Evolutionary conservation across 2,113 vertebrate genomes (phyloP).

Genomic region (Gracilinanus agilis): DNA sequence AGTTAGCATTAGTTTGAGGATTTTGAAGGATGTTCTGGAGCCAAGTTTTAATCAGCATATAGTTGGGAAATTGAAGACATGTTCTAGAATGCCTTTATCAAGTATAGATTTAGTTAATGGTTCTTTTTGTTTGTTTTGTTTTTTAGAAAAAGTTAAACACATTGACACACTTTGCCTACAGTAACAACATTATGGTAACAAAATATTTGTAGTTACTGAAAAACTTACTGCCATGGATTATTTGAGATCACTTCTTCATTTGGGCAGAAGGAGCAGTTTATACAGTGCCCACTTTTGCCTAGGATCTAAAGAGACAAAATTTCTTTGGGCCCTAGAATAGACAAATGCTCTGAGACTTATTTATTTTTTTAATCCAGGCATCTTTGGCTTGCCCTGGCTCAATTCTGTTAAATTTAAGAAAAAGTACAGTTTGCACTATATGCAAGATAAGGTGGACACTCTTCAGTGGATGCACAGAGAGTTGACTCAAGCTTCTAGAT

Average conservation of each 20-base stretch:
- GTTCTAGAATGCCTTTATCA: slow-evolving; percentile 17
- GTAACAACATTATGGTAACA: not conserved
- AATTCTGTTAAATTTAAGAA: not conserved
- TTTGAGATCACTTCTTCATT: not conserved
- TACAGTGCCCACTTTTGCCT: not conserved
- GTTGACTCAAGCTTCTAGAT: not conserved
- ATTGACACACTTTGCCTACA: not conserved
- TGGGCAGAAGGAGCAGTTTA: not conserved
- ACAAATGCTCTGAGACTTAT: not conserved
- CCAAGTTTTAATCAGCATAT: slow-evolving; percentile 9
- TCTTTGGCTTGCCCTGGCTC: not conserved
- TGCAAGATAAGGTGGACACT: not conserved
- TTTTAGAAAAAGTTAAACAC: not conserved
- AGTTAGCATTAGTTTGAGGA: slow-evolving; percentile 48
- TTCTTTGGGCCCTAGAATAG: not conserved
- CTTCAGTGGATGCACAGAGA: not conserved
- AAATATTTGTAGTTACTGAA: not conserved
- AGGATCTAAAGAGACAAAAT: not conserved
- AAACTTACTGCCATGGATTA: slow-evolving; percentile 21
- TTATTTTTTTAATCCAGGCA: not conserved
- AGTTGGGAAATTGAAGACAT: not conserved
- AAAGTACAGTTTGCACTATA: not conserved
- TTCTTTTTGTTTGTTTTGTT: not conserved
- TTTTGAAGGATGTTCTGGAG: slow-evolving; percentile 54
- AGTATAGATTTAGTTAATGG: slow-evolving; percentile 15